Conservation (phyloP, 2,888 invertebrate species). For the Mylabris sibirica region DNA sequence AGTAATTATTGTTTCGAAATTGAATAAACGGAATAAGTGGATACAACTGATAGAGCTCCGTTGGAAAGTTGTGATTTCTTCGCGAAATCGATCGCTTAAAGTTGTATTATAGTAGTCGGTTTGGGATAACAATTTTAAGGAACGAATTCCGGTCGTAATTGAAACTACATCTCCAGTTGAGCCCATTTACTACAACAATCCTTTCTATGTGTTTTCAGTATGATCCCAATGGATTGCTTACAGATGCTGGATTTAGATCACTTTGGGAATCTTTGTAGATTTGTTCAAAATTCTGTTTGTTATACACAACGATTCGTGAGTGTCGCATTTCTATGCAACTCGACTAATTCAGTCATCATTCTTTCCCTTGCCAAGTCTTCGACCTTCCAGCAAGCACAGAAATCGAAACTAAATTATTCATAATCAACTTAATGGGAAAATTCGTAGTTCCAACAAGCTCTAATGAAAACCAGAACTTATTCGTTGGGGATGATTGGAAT, state of each 20-base stretch:
- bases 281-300: slow-evolving; percentile 23
- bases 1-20: not conserved
- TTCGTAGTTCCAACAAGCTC: no score
- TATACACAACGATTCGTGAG: slow-evolving; percentile 4
- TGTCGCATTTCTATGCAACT: slow-evolving; percentile 11
- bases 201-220: slow-evolving; percentile 18
- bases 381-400: not conserved
- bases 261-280: slow-evolving; percentile 18
- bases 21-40: not conserved
- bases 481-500: no score
- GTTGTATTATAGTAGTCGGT: not conserved
- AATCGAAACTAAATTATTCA: slow-evolving; percentile 7
- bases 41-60: not conserved
- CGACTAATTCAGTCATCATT: slow-evolving; percentile 12
- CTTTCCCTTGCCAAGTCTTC: not conserved
- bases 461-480: no score
- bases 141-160: not conserved
- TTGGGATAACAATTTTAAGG: not conserved
- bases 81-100: not conserved
- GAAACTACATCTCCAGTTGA: slow-evolving; percentile 7
- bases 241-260: slow-evolving; percentile 26
- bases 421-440: not conserved
- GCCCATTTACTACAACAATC: not conserved
- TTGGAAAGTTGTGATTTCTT: not conserved
- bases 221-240: slow-evolving; percentile 28